These are phyloP conservation scores for Athrips mouffetella DNA, from an alignment of 2,888 invertebrate genomes.

Conservation along the genomic window DNA sequence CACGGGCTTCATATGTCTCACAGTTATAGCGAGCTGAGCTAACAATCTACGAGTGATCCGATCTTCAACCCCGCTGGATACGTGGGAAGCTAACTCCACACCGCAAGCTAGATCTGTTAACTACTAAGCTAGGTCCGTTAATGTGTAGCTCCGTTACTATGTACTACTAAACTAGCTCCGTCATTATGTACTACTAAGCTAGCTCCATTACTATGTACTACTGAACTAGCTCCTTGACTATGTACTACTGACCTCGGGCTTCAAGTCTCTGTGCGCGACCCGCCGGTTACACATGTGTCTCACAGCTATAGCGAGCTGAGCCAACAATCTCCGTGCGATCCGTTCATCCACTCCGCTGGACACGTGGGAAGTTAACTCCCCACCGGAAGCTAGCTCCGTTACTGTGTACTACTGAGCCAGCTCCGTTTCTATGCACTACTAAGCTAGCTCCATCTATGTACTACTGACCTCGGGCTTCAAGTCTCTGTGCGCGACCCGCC, in stretches of 20 bases:
- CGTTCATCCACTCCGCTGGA: conserved; percentile 85
- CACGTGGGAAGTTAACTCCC: conserved; percentile 81
- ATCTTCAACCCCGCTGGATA: conserved; percentile 84
- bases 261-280: conserved; percentile 95
- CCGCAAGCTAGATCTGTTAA: too few species aligned
- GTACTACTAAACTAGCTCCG: conserved; percentile 89
- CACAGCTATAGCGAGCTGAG: conserved; percentile 90
- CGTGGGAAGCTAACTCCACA: conserved; percentile 83
- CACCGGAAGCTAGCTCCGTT: conserved; percentile 90
- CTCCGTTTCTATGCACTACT: too few species aligned
- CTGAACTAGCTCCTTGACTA: too few species aligned
- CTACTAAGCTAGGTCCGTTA: too few species aligned
- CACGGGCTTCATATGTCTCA: conserved; percentile 95
- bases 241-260: conserved; percentile 98
- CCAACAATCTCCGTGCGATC: conserved; percentile 87
- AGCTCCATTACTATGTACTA: too few species aligned
- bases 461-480: conserved; percentile 98
- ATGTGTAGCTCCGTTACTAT: too few species aligned
- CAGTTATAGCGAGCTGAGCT: conserved; percentile 88
- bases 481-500: conserved; percentile 93
- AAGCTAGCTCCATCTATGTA: too few species aligned
- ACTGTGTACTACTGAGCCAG: too few species aligned
- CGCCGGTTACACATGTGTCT: conserved; percentile 89
- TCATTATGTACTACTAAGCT: conserved; percentile 94
- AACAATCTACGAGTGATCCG: conserved; percentile 87